Evolutionary conservation across 92 coral and sea anemone genomes (phyloP), one percentile per base, ranked within the genome.

Genomic region (Zoanthus sansibaricus): DNA sequence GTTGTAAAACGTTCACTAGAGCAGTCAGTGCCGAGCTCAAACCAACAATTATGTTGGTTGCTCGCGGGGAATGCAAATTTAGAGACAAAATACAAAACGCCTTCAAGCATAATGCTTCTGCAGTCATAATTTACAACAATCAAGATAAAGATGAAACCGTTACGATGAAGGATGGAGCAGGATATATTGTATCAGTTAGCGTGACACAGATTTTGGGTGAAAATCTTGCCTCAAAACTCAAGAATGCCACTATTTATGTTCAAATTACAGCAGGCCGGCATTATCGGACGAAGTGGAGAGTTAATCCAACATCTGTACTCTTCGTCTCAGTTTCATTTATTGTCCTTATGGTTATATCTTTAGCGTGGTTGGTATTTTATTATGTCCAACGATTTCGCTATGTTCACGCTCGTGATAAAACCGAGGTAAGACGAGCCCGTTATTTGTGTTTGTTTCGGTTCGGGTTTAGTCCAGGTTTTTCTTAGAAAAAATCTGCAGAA

Each of bases 301-400:
- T 95, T 51, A 97, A 95, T 87, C 98, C 99, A 1, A 94, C 98
- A 17, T 97, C 99, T 11, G 98, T 97, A 37, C 88, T 97, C 58
- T 97, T 97, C 84, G 99, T 97, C 9, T 97, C 99, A 4, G 98
- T 97, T 3, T 95, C 99, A 14, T 97, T 97, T 49, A 97, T 97
- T 72, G 99, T 97, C 20, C 89, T 97, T 5, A 97, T 97, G 99
- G 99, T 97, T 30, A 97, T 97, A 16, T 97, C 99, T 20, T 86
- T 97, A 78, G 99, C 99, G 25, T 97, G 99, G 99, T 75, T 97
- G 77, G 98, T 97, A 9, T 97, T 95, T 83, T 97, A 97, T 69
- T 97, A 97, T 75, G 99, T 97, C 1, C 99, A 97, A 75, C 84
- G 99, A 84, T 97, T 97, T 84, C 98, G 99, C 1, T 95, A 95